A percentile compares a stretch with the other conserved stretches of the same genome.
phyloP scores from a whole-genome alignment of 2,797 vertebrate species.

The Peromyscus melanophrys region DNA sequence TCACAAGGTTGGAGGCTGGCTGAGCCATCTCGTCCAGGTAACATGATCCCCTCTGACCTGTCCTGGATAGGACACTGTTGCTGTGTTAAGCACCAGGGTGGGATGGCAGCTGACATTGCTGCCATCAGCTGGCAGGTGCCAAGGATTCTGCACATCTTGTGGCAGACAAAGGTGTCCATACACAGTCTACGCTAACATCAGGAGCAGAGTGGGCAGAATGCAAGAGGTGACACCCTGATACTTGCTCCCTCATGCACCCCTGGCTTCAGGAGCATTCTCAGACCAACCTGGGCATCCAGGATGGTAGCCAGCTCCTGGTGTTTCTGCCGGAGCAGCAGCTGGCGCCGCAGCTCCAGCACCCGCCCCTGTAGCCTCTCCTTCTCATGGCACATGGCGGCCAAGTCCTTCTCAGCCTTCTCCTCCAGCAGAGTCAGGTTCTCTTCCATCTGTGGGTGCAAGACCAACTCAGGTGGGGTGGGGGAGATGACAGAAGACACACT shows the following conservation, averaged over 20 bases:
- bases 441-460: slow-evolving; percentile 88
- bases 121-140: background rate
- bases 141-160: background rate
- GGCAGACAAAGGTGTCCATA: background rate
- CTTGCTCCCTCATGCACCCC: background rate
- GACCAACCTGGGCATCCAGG: slow-evolving; percentile 93
- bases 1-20: background rate
- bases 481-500: background rate
- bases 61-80: background rate
- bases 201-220: background rate
- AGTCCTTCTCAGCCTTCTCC: slow-evolving; percentile 90
- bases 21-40: background rate
- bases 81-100: background rate
- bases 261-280: background rate
- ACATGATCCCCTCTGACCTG: background rate
- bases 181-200: background rate
- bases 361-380: slow-evolving; percentile 87
- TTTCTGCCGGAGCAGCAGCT: slow-evolving; percentile 88
- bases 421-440: slow-evolving; percentile 88
- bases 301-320: slow-evolving; percentile 85
- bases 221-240: too few species aligned
- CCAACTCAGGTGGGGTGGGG: background rate
- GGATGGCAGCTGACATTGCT: background rate
- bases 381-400: slow-evolving; percentile 90
- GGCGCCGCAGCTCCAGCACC: slow-evolving; percentile 87